phyloP scores from a whole-genome alignment of 2,888 invertebrate species.

The Strigamia maritima region DNA sequence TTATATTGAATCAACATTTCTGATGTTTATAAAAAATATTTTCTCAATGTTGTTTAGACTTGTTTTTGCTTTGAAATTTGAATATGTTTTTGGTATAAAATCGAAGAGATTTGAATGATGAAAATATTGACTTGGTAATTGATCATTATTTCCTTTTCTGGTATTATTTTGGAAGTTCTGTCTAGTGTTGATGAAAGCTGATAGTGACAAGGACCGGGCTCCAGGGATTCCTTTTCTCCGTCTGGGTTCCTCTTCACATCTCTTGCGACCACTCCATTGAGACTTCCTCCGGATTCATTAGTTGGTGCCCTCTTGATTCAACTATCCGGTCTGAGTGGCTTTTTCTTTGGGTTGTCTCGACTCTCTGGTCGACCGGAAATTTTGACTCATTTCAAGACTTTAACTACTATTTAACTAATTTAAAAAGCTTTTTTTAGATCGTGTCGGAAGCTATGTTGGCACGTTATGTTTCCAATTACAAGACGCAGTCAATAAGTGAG shows the following conservation, averaged over 20 bases:
- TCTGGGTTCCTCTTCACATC: background rate
- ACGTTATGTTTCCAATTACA: too few species aligned
- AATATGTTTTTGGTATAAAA: too few species aligned
- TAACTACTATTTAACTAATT: background rate
- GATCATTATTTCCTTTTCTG: background rate
- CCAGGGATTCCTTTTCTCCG: background rate
- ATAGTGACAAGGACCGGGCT: background rate
- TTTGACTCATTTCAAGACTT: background rate
- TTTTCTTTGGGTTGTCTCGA: background rate
- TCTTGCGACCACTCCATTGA: slow-evolving; percentile 26
- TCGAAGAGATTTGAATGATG: too few species aligned
- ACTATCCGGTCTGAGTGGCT: background rate
- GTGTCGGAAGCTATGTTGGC: background rate
- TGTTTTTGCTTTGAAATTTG: too few species aligned
- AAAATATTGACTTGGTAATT: background rate
- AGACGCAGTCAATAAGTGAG: too few species aligned
- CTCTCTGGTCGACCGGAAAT: background rate
- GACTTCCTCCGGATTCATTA: slow-evolving; percentile 32
- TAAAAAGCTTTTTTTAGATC: too few species aligned
- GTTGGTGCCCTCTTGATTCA: slow-evolving; percentile 30
- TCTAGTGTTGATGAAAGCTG: slow-evolving; percentile 5
- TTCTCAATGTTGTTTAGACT: too few species aligned
- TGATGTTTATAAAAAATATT: too few species aligned
- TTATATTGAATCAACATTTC: too few species aligned
- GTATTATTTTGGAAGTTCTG: background rate